Conservation (phyloP, 2,797 vertebrate genomes). For the Yasuhikotakia modesta region DNA sequence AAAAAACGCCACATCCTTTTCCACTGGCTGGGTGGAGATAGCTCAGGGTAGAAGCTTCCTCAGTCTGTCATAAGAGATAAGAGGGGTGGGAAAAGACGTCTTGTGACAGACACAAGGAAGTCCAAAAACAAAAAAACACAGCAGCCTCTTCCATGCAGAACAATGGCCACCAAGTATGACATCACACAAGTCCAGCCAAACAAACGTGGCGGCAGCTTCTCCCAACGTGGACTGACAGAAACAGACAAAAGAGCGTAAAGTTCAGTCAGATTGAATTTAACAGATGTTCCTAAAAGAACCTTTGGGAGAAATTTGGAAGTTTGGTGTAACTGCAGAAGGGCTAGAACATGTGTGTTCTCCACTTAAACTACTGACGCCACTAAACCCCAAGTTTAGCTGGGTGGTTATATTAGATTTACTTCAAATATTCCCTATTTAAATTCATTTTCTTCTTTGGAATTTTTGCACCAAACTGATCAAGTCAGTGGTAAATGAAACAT, state of each 20-base stretch:
- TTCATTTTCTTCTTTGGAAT: constrained; percentile 2
- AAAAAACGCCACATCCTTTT: constrained; percentile 45
- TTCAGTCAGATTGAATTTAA: constrained; percentile 6
- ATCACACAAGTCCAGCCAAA: constrained; percentile 48
- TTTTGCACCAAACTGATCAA: constrained; percentile 28
- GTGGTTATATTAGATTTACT: no score
- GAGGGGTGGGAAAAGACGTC: constrained; percentile 38
- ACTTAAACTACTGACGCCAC: no score
- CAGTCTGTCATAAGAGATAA: no score
- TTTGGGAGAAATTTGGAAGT: not conserved
- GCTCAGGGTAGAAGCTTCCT: constrained; percentile 32
- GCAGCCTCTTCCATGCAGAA: constrained; percentile 32
- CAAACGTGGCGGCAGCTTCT: constrained; percentile 42
- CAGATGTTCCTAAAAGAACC: constrained; percentile 6
- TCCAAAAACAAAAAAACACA: not conserved
- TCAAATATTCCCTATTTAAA: no score
- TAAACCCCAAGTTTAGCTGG: no score
- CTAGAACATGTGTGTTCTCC: no score
- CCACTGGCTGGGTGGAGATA: constrained; percentile 39
- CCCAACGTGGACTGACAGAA: constrained; percentile 13
- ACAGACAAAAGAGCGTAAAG: not conserved
- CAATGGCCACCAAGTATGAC: constrained; percentile 48
- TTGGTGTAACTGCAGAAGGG: not conserved
- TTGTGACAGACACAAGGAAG: constrained; percentile 46
- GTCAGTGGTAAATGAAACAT: constrained; percentile 34